Base-by-base conservation (phyloP, 2,113 vertebrate species). In the Ondatra zibethicus region DNA sequence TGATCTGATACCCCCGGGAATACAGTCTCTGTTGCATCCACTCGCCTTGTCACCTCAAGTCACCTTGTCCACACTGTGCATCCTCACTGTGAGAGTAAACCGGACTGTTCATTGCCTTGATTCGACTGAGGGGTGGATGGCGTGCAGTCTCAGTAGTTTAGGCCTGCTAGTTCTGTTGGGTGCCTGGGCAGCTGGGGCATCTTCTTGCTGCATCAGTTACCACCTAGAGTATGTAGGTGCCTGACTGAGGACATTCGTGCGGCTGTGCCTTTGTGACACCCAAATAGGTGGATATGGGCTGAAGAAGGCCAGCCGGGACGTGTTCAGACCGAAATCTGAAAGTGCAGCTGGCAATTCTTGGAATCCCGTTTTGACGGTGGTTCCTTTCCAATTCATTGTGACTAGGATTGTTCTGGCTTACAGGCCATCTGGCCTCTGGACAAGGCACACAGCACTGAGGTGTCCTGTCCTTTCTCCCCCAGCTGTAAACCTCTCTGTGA, bases 41-140 rank as follows among this genome's bases (percentile, higher is more conserved):
- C n/a, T 39, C 36, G 0, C 5, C 33, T 58, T 58, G 58, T 58
- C 58, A 58, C 58, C 58, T 21, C 58, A 58, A 58, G 58, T 58
- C 58, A 58, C 19, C 19, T 58, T 58, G 58, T 21, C 58, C 58
- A 17, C 5, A 1, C 19, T 58, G 58, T 58, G 58, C 19, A 17
- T 58, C 58, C 52, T 9, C 0, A n/a, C 33, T 13, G 4, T 2
- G 8, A 0, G 0, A 65, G 19, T 70, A 72, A 39, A 14, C 12
- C 1, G 4, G 19, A 13, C 2, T 1, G 45, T 16, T 17, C 3
- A 12, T 58, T n/a, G 31, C 72, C 17, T 31, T 6, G 0, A 0
- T 0, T 1, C 25, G 1, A 0, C 23, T 14, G 10, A 36, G 94
- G 61, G 36, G 2, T 12, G 11, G 4, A 0, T 5, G 13, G 3